Base-by-base conservation (phyloP, 2,797 vertebrate species). In the Pseudocheirus occidentalis region DNA sequence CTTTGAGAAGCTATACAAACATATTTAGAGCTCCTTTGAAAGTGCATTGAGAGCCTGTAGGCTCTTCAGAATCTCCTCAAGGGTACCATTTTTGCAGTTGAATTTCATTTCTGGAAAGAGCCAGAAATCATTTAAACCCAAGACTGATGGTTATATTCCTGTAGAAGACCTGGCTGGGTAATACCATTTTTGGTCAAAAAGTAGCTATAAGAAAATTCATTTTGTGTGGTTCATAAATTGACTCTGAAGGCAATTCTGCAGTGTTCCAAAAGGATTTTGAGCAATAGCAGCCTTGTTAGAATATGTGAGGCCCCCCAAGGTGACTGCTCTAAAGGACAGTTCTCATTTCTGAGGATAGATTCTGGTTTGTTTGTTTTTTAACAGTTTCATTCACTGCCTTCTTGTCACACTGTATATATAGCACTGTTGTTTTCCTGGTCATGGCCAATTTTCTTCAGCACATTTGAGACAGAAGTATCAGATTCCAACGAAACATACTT, bases 111-210 rank as follows among this genome's bases (percentile, higher is more conserved):
- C 95, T 66, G 66, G 2, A 62, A 54, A 27, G 90, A 94, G 54
- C 28, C 54, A 55, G 55, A 54, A 93, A 31, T 73, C 92, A 95
- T 66, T 91, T 91, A 94, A 93, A 95, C 21, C 2, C 52, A 62
- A 93, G 14, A 50, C 24, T 91, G 92, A 90, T 59, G 21, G 58
- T 55, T 94, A 93, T 46, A 24, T 81, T 46, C 4, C 73, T 40
- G 90, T 89, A 28, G 93, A 91, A 62, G 24, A 81, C 89, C 92
- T 94, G 93, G 27, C 59, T 92, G 40, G 87, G 24, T 90, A 29
- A 81, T 91, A n/a, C 21, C 24, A 81, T 94, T 93, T 55, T 95
- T 81, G n/a, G 34, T 62, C 94, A 91, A 87, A 95, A 95, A 66
- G 40, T 31, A 95, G 12, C 18, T 46, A 24, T 11, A 81, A 81